Evolutionary conservation across 2,888 invertebrate genomes (phyloP).

Genomic region (Lithophane semibrunnea): DNA sequence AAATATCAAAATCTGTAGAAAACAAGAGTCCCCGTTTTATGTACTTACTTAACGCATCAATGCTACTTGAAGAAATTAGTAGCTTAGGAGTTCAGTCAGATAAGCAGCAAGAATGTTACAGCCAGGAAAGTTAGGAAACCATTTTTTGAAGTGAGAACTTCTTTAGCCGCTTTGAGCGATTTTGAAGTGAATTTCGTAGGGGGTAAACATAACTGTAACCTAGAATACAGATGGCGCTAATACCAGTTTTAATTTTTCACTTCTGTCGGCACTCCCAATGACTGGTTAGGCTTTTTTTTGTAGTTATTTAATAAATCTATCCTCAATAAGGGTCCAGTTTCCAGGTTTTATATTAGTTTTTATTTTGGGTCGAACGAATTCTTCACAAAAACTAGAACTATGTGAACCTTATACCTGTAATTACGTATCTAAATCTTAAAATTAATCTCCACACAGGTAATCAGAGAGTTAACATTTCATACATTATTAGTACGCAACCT

Average conservation of each 20-base stretch:
- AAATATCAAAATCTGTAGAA: background rate
- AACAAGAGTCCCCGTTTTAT: background rate
- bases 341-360: background rate
- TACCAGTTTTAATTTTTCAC: no score
- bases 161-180: no score
- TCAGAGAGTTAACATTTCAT: slow-evolving; percentile 37
- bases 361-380: no score
- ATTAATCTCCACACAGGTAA: slow-evolving; percentile 26
- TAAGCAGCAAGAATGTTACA: background rate
- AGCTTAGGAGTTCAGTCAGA: no score
- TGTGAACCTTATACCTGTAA: background rate
- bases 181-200: no score
- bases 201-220: no score
- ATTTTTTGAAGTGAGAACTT: no score
- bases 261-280: no score
- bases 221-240: no score
- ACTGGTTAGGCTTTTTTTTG: no score
- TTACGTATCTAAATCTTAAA: background rate
- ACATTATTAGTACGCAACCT: slow-evolving; percentile 44
- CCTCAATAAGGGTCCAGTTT: no score
- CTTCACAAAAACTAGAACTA: background rate
- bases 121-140: background rate
- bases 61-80: background rate
- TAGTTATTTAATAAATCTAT: no score
- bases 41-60: background rate